Evolutionary conservation across 1,140 invertebrate genomes (phyloP).

Genomic region (Bilobella aurantiaca): DNA sequence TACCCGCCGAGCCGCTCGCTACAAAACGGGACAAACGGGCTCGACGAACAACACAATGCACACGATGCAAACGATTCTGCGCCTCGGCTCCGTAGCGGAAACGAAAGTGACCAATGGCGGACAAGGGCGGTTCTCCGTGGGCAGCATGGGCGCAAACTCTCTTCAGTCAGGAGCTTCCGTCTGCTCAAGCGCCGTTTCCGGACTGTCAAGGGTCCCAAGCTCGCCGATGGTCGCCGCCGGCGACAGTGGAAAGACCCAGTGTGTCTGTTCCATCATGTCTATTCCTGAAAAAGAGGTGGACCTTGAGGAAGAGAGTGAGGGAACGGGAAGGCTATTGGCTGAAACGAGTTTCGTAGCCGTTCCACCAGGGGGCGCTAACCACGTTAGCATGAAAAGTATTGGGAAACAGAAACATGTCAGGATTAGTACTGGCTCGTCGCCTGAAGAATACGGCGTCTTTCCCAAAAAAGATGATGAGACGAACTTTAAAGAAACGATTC

Average conservation of each 20-base stretch:
- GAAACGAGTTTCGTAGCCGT: constrained; percentile 28
- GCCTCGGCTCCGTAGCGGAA: constrained; percentile 27
- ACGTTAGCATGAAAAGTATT: background rate
- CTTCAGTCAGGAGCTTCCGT: background rate
- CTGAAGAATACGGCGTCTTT: background rate
- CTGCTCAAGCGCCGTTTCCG: background rate
- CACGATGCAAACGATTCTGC: constrained; percentile 33
- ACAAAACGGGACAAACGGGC: constrained; percentile 24
- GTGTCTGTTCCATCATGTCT: background rate
- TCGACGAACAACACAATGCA: constrained; percentile 32
- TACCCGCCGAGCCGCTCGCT: constrained; percentile 25
- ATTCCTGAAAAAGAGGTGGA: background rate
- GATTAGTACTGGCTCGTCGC: background rate
- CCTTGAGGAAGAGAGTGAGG: background rate
- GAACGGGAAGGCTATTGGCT: constrained; percentile 8
- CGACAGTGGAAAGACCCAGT: background rate
- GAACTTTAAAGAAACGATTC: background rate
- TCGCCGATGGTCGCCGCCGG: background rate
- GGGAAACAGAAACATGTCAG: background rate
- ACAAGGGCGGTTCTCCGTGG: constrained; percentile 11
- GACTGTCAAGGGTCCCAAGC: background rate
- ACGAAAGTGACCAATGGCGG: constrained; percentile 23
- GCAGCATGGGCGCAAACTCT: background rate
- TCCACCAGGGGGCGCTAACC: background rate
- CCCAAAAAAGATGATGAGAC: background rate